phyloP scores from a whole-genome alignment of 1,140 invertebrate genomes.

The Adoxophyes honmai region DNA sequence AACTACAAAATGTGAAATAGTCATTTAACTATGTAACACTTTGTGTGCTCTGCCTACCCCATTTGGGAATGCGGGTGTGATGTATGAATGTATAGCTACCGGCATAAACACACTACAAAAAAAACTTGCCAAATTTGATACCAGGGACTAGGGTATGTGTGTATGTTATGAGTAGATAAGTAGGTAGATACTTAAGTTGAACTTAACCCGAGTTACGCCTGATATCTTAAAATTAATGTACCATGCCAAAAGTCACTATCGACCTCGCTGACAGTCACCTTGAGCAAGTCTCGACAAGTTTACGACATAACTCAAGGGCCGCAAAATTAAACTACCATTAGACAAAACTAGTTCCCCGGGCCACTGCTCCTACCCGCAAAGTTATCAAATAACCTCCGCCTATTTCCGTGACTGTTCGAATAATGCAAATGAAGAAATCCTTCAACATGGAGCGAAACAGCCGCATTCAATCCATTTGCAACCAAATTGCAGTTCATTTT shows the following conservation, averaged over 20 bases:
- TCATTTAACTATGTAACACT: no score
- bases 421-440: conserved; percentile 49
- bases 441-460: conserved; percentile 26
- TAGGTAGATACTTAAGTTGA: no score
- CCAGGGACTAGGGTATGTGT: no score
- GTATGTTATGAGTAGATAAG: no score
- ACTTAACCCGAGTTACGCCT: no score
- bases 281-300: neutral
- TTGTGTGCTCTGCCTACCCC: no score
- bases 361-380: neutral
- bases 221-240: conserved; percentile 12
- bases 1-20: no score
- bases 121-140: no score
- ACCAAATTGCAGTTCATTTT: conserved; percentile 54
- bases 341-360: conserved; percentile 11
- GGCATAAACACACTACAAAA: no score
- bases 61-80: no score
- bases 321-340: conserved; percentile 14
- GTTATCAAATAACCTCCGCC: conserved; percentile 17
- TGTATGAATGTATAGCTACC: no score
- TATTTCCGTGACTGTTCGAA: conserved; percentile 30
- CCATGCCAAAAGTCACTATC: neutral
- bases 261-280: conserved; percentile 1
- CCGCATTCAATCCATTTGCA: conserved; percentile 42
- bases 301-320: conserved; percentile 7